Evolutionary conservation across 2,797 vertebrate genomes (phyloP).

Genomic region (Apodemus agrarius): DNA sequence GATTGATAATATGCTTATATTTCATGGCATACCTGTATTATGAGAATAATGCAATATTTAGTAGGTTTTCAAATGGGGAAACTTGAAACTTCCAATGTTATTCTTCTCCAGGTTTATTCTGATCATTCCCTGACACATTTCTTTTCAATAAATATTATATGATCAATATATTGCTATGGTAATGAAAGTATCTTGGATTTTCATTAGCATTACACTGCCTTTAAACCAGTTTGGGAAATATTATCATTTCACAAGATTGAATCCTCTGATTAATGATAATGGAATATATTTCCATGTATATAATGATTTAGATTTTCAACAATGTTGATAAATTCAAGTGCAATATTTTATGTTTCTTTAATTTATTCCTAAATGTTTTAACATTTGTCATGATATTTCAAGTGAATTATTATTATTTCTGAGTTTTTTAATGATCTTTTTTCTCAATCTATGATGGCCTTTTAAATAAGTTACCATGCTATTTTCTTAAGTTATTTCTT

Average conservation of each 20-base stretch:
- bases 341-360: not conserved
- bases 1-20: not conserved
- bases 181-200: not conserved
- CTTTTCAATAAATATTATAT: not conserved
- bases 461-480: not conserved
- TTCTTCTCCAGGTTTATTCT: not conserved
- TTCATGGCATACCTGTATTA: not conserved
- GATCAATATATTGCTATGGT: no score
- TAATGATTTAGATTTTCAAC: not conserved
- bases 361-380: not conserved
- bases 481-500: not conserved
- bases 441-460: not conserved
- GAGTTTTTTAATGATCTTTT: not conserved
- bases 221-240: not conserved
- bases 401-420: not conserved
- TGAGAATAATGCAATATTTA: not conserved
- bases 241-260: not conserved
- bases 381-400: not conserved
- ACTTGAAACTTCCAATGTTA: not conserved
- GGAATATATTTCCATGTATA: no score
- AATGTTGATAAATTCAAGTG: not conserved
- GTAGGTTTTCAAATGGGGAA: not conserved
- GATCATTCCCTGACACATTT: not conserved
- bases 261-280: not conserved
- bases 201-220: not conserved